Conservation (phyloP, 2,113 vertebrate genomes). For the Carollia perspicillata region DNA sequence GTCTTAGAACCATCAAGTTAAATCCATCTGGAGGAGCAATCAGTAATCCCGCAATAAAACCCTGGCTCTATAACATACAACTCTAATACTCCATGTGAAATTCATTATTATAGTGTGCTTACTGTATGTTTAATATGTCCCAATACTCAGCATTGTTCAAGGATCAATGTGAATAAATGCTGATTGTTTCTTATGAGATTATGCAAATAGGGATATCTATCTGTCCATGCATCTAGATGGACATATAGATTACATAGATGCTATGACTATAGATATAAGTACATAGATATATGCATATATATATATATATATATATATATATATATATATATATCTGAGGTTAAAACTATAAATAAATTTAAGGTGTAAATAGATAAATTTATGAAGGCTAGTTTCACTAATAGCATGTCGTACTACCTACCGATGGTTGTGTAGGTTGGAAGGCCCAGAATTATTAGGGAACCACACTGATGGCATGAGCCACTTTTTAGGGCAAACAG, state of each 20-base stretch:
- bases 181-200: neutral
- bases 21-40: constrained; percentile 7
- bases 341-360: constrained; percentile 30
- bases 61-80: neutral
- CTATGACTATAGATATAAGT: neutral
- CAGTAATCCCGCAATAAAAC: neutral
- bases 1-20: constrained; percentile 26
- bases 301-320: neutral
- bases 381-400: neutral
- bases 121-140: neutral
- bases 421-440: neutral
- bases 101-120: neutral
- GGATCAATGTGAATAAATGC: neutral
- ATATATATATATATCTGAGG: neutral
- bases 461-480: neutral
- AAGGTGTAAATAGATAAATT: neutral
- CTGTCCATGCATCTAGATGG: neutral
- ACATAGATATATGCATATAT: too few relatives aligned
- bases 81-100: neutral
- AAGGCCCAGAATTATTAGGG: neutral
- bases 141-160: neutral
- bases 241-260: neutral
- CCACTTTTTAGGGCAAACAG: neutral
- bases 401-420: neutral
- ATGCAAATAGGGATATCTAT: neutral